Percentiles rank a stretch among this genome's conserved stretches.
phyloP scores from a whole-genome alignment of 2,113 vertebrate genomes.

The Terrapene triunguis region DNA sequence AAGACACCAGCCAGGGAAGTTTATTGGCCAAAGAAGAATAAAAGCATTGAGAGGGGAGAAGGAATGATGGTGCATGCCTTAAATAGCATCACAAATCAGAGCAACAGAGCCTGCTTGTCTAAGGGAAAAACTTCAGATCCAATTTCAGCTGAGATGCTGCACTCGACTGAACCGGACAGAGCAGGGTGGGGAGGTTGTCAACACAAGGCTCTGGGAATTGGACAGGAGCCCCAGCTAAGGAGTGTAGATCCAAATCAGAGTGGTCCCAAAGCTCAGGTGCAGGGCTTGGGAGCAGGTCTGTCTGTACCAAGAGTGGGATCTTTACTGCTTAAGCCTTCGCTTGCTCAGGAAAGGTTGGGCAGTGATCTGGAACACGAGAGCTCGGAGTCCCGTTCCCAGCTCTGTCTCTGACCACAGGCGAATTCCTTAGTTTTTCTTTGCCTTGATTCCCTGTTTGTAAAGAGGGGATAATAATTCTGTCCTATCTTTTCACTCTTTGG shows the following conservation, averaged over 20 bases:
- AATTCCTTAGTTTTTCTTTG: not conserved
- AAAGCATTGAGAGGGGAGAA: not conserved
- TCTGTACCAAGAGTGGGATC: not conserved
- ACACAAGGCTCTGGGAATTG: not conserved
- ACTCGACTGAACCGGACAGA: not conserved
- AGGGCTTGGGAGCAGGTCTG: not conserved
- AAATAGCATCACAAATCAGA: accelerated
- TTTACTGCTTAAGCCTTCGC: not conserved
- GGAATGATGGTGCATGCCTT: accelerated
- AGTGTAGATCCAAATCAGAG: not conserved
- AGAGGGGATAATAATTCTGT: not conserved
- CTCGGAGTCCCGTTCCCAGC: not conserved
- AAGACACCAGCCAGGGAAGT: not conserved
- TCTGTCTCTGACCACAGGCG: not conserved
- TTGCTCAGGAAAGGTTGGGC: not conserved
- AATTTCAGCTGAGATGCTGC: accelerated
- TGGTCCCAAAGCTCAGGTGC: not conserved
- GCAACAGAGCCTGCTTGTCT: not conserved
- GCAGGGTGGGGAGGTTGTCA: not conserved
- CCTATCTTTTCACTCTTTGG: not conserved
- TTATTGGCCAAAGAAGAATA: not conserved
- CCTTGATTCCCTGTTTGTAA: not conserved
- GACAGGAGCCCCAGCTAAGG: not conserved
- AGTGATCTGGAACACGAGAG: not conserved
- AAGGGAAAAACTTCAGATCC: not conserved